phyloP scores from a whole-genome alignment of 2,888 invertebrate genomes.

The Plusia festucae region DNA sequence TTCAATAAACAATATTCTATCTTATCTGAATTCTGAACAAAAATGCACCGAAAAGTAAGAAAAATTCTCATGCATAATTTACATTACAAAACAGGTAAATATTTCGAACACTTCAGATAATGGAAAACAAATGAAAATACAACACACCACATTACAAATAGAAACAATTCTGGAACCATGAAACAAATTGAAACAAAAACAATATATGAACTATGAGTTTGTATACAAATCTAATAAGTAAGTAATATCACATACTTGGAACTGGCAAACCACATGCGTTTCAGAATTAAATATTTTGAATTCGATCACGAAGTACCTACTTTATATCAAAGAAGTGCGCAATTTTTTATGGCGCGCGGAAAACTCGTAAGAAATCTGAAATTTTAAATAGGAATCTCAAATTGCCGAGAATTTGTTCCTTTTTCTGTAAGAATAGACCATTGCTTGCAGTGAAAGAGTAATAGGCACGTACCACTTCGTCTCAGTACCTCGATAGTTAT shows the following conservation, averaged over 20 bases:
- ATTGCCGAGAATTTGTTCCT: not conserved
- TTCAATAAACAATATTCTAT: constrained; percentile 2
- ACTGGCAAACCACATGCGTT: no score
- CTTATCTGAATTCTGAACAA: not conserved
- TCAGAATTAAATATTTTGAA: no score
- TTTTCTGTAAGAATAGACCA: not conserved
- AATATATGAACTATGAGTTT: not conserved
- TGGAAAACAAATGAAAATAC: not conserved
- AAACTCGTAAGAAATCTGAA: not conserved
- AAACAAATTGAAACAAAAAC: not conserved
- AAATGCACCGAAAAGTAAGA: not conserved
- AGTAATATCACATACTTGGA: no score
- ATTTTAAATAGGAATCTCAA: not conserved
- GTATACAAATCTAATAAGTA: not conserved
- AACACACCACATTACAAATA: not conserved
- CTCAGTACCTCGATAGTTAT: not conserved
- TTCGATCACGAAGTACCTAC: no score
- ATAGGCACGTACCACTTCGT: not conserved
- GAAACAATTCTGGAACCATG: not conserved
- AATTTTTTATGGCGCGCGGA: no score
- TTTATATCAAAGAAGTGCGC: no score
- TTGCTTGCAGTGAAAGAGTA: not conserved
- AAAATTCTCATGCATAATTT: no score
- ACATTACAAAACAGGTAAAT: no score
- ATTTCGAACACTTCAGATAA: no score